phyloP scores from a whole-genome alignment of 2,113 vertebrate genomes.

The Quiscalus mexicanus region DNA sequence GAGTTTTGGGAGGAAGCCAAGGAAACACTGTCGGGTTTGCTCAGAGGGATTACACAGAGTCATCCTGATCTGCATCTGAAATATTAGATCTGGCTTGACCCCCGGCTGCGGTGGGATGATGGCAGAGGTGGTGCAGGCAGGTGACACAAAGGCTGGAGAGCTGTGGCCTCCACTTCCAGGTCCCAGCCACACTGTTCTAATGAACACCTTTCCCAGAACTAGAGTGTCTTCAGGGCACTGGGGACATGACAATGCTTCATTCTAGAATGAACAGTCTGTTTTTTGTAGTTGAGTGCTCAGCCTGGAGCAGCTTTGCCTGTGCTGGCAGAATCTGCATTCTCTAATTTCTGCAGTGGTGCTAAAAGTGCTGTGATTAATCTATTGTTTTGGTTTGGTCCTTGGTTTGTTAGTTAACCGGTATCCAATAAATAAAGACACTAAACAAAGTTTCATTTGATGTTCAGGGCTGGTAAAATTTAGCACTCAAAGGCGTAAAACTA shows the following conservation, averaged over 20 bases:
- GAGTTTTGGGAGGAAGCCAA: conserved; percentile 17
- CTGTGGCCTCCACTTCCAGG: background rate
- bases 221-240: background rate
- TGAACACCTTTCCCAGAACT: background rate
- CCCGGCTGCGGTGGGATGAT: background rate
- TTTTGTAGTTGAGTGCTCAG: background rate
- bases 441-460: background rate
- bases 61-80: background rate
- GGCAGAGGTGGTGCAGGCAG: background rate
- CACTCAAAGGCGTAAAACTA: background rate
- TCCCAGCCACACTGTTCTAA: background rate
- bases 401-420: background rate
- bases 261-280: background rate
- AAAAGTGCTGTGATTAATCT: background rate
- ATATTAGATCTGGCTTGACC: background rate
- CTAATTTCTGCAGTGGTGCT: background rate
- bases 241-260: background rate
- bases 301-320: background rate
- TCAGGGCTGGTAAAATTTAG: background rate
- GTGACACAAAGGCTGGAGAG: background rate
- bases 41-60: background rate
- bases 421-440: background rate
- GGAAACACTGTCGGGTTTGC: background rate
- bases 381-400: background rate
- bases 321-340: background rate